Conservation (phyloP, 2,797 vertebrate species). For the Sebastes steindachneri region DNA sequence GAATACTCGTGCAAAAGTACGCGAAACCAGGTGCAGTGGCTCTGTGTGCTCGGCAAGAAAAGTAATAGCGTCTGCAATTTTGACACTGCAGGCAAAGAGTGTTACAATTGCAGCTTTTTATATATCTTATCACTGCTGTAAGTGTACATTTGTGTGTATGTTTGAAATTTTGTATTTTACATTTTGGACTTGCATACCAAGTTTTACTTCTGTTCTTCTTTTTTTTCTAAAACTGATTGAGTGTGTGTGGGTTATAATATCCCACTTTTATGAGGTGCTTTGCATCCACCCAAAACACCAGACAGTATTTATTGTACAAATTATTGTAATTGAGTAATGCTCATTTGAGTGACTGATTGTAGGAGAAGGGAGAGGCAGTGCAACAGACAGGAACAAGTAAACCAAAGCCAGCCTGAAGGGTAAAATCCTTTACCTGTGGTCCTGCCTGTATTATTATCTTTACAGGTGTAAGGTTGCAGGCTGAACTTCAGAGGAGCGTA, state of each 20-base stretch:
- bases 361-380: background rate
- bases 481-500: conserved; percentile 87
- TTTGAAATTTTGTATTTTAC: background rate
- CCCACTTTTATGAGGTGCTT: background rate
- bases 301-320: background rate
- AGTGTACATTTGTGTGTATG: background rate
- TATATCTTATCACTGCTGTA: background rate
- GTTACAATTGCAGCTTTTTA: background rate
- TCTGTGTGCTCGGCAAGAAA: background rate
- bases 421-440: conserved; percentile 33
- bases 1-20: background rate
- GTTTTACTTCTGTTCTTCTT: background rate
- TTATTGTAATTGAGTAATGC: background rate
- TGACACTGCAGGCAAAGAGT: background rate
- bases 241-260: background rate
- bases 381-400: conserved; percentile 9
- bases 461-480: conserved; percentile 76
- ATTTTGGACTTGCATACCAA: background rate
- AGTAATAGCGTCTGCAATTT: background rate
- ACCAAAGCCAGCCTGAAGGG: background rate
- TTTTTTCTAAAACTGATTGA: background rate
- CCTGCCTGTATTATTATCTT: conserved; percentile 49
- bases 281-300: background rate
- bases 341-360: conserved; percentile 1
- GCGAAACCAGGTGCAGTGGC: background rate